These are phyloP conservation scores for Homalodisca vitripennis DNA, from an alignment of 1,140 invertebrate genomes.

Conservation along the genomic window DNA sequence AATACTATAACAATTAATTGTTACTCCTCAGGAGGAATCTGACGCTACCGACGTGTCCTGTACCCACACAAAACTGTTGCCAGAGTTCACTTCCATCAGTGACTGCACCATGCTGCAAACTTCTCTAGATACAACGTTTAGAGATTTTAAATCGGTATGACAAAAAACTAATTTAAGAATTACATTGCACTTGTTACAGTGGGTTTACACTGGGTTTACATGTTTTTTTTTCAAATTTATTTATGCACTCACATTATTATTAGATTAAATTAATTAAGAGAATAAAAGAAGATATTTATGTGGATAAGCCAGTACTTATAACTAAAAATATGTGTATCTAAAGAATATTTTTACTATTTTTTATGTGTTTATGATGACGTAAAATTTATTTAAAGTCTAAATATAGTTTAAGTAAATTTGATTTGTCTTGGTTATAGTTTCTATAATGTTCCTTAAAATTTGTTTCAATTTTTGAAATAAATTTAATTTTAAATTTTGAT, in stretches of 20 bases:
- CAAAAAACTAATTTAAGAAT: neutral
- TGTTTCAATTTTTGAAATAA: no score
- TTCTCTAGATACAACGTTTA: conserved; percentile 2
- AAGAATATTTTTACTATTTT: neutral
- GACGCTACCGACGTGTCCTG: neutral
- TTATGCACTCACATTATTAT: no score
- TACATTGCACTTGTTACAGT: neutral
- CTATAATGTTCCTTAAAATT: no score
- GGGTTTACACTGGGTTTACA: neutral
- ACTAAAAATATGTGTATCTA: neutral
- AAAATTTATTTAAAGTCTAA: no score
- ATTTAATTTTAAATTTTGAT: no score
- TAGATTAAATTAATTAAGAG: neutral
- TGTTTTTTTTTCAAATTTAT: no score
- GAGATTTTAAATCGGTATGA: conserved; percentile 22
- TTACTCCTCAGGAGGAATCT: neutral
- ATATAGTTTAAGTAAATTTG: no score
- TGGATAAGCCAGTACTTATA: neutral
- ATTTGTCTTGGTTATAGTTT: no score
- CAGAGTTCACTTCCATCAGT: neutral
- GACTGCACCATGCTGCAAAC: neutral
- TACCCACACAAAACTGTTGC: neutral
- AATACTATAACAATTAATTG: neutral
- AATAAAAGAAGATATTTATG: neutral
- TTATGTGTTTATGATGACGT: no score